Evolutionary conservation across 2,113 vertebrate species (phyloP), one percentile per base, ranked within the genome.

Genomic region (Burhinus oedicnemus): DNA sequence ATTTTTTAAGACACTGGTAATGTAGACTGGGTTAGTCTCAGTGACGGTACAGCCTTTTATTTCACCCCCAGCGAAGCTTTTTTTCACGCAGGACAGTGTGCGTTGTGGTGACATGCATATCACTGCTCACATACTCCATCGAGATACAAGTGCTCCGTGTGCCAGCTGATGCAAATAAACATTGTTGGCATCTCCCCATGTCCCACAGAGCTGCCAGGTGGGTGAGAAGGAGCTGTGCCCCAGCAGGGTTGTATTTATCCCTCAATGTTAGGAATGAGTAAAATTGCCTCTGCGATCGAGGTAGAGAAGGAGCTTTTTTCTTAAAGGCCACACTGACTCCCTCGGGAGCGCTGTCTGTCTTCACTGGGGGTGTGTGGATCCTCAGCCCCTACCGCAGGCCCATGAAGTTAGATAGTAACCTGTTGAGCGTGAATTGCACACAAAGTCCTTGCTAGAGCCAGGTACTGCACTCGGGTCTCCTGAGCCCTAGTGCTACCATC

Each of bases 81-180:
- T 21, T 52, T 55, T 23, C n/a, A 10, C 0, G 1, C 12, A 34
- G 25, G 8, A 30, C 16, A 32, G 40, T 0, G 1, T 11, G 20
- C 7, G 2, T 38, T 45, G 21, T 36, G 40, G 21, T 64, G 40
- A 45, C 4, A 2, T 6, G 11, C 1, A 1, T 44, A 17, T n/a
- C 32, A 17, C 29, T 36, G 42, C 32, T 88, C 54, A 27, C 19
- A 9, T 23, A 29, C 11, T 71, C 40, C 42, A 29, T 30, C 30
- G 52, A 74, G 16, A 49, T 45, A 20, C 21, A 78, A n/a, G 64
- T 49, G 13, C 14, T 12, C 29, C 5, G 2, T 11, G 4, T 77
- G 47, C 52, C 27, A 34, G 40, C 19, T 78, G 42, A n/a, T 66
- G n/a, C n/a, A 74, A 44, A 26, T 57, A 38, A 69, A 29, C 5